Evolutionary conservation across 1,140 invertebrate species (phyloP).

Genomic region (Sitobion miscanthi): DNA sequence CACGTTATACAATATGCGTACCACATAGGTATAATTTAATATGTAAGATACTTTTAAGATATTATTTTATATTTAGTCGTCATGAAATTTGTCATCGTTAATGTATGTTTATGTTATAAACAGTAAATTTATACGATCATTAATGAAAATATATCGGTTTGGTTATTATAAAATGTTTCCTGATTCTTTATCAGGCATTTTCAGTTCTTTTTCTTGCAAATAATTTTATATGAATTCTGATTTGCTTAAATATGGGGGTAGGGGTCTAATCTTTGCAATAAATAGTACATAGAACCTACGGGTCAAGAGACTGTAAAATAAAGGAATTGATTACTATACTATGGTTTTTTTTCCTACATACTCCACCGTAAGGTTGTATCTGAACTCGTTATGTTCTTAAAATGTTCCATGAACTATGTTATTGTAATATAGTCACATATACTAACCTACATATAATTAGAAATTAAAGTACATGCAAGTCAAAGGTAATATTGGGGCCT

Average conservation of each 20-base stretch:
- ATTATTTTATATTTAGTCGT: too few relatives aligned
- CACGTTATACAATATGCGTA: too few relatives aligned
- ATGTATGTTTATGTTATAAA: too few relatives aligned
- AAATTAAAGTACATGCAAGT: not conserved
- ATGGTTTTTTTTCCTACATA: not conserved
- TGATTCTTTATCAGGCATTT: not conserved
- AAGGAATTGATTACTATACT: not conserved
- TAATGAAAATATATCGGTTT: not conserved
- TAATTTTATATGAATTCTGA: not conserved
- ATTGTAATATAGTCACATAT: not conserved
- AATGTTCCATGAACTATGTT: not conserved
- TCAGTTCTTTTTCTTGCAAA: not conserved
- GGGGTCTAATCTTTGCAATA: not conserved
- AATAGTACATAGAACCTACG: not conserved
- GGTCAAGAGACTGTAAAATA: not conserved
- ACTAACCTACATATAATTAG: not conserved
- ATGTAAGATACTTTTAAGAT: too few relatives aligned
- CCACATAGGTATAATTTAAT: too few relatives aligned
- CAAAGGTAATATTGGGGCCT: not conserved
- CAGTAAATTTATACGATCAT: not conserved
- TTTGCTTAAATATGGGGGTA: not conserved
- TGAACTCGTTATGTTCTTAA: not conserved
- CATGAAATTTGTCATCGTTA: too few relatives aligned
- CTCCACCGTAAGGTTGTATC: not conserved
- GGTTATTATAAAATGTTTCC: too few relatives aligned